Conservation (phyloP, 2,113 vertebrate genomes). For the Pseudois nayaur region DNA sequence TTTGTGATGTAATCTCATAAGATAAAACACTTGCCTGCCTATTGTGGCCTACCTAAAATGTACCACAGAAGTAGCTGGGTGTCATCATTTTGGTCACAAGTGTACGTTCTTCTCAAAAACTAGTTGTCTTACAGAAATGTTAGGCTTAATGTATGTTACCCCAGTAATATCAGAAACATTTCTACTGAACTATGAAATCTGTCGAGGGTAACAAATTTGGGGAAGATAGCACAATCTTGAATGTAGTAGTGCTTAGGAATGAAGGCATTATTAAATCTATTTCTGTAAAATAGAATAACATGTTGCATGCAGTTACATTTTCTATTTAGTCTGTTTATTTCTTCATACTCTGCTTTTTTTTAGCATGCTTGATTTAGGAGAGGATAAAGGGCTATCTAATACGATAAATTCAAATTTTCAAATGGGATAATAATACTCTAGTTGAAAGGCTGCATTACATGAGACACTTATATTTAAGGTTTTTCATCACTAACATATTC, state of each 20-base stretch:
- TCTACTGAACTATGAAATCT: not conserved
- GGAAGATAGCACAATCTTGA: slow-evolving; percentile 21
- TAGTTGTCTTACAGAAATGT: not conserved
- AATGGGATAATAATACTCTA: not conserved
- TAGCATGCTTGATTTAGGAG: slow-evolving; percentile 54
- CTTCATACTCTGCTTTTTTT: slow-evolving; percentile 30
- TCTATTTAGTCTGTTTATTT: not conserved
- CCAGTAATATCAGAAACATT: not conserved
- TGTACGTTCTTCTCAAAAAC: not conserved
- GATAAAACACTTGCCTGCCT: not conserved
- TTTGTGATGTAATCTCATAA: not conserved
- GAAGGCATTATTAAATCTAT: not conserved
- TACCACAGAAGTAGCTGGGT: not conserved
- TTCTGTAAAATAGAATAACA: not conserved
- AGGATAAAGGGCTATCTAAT: slow-evolving; percentile 62
- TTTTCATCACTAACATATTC: slow-evolving; percentile 38
- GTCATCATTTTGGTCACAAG: not conserved
- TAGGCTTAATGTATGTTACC: not conserved
- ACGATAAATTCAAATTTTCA: not conserved
- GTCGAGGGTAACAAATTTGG: not conserved
- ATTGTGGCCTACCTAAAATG: not conserved
- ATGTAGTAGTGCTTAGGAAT: not conserved
- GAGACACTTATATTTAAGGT: not conserved
- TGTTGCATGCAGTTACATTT: slow-evolving; percentile 38
- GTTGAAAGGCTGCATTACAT: slow-evolving; percentile 27